Percentiles rank a stretch among this genome's conserved stretches.
Evolutionary conservation across 1,140 invertebrate species (phyloP).

Genomic region (Drosophila suzukii): DNA sequence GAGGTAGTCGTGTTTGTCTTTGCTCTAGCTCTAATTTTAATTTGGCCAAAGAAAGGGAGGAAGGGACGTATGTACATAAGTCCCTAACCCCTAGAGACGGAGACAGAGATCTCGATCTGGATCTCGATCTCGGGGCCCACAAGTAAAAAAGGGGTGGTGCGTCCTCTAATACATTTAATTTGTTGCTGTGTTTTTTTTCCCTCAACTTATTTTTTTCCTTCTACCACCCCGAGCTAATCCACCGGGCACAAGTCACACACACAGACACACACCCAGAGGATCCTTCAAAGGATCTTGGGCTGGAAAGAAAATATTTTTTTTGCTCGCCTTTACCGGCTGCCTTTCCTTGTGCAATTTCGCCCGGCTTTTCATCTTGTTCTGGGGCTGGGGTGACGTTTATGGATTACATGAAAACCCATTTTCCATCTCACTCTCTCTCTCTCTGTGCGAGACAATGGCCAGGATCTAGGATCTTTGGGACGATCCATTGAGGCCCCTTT

Average conservation of each 20-base stretch:
- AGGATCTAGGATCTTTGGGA: slow-evolving; percentile 26
- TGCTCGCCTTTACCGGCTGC: slow-evolving; percentile 57
- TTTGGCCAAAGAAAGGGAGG: slow-evolving; percentile 40
- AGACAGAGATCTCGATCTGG: slow-evolving; percentile 19
- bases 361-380: slow-evolving; percentile 28
- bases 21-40: slow-evolving; percentile 83
- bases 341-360: slow-evolving; percentile 56
- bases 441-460: slow-evolving; percentile 35
- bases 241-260: slow-evolving; percentile 63
- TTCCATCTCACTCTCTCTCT: slow-evolving; percentile 15
- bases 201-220: slow-evolving; percentile 7
- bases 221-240: slow-evolving; percentile 63
- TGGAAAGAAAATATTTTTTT: slow-evolving; percentile 64
- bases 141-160: slow-evolving; percentile 69
- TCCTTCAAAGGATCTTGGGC: slow-evolving; percentile 34
- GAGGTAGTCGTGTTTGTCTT: slow-evolving; percentile 54
- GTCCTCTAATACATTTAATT: slow-evolving; percentile 77
- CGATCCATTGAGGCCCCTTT: slow-evolving; percentile 34
- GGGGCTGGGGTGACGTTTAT: slow-evolving; percentile 77
- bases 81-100: slow-evolving; percentile 45
- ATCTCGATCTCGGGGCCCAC: slow-evolving; percentile 51
- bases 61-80: slow-evolving; percentile 26
- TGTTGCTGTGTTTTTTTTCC: slow-evolving; percentile 66
- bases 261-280: slow-evolving; percentile 8
- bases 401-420: slow-evolving; percentile 81